Conservation (phyloP, 2,113 vertebrate genomes). For the Martes martes region DNA sequence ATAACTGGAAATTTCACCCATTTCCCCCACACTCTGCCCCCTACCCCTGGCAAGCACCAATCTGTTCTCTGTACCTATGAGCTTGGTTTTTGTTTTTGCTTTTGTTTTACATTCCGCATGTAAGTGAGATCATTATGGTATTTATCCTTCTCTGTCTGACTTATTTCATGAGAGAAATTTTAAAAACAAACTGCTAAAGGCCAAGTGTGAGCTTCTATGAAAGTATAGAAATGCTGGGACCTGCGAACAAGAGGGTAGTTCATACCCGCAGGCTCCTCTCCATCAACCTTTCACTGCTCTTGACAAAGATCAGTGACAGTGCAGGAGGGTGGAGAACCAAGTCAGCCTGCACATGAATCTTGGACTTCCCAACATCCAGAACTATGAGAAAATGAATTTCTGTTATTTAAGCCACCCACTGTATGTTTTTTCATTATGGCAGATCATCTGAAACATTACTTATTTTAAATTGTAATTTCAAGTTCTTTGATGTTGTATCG, state of each 20-base stretch:
- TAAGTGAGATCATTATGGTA: neutral
- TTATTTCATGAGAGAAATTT: neutral
- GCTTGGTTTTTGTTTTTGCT: neutral
- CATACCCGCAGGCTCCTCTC: neutral
- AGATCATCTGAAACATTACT: neutral
- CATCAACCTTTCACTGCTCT: neutral
- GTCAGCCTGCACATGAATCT: too few relatives aligned
- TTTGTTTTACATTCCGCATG: neutral
- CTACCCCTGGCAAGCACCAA: neutral
- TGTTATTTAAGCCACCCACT: neutral
- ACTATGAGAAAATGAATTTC: neutral
- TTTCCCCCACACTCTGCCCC: neutral
- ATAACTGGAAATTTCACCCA: neutral
- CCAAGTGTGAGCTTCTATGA: neutral
- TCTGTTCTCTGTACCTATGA: neutral
- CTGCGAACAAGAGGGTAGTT: neutral
- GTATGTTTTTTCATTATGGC: neutral
- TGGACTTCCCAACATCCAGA: neutral
- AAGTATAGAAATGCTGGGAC: neutral
- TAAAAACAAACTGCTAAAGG: neutral
- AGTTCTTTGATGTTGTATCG: neutral
- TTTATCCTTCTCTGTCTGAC: neutral
- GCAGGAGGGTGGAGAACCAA: neutral
- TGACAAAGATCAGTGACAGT: neutral
- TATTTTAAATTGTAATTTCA: slow-evolving; percentile 19